A percentile compares a stretch with the other conserved stretches of the same genome.
phyloP scores from a whole-genome alignment of 2,888 invertebrate genomes.

The Priocnemis perturbator region DNA sequence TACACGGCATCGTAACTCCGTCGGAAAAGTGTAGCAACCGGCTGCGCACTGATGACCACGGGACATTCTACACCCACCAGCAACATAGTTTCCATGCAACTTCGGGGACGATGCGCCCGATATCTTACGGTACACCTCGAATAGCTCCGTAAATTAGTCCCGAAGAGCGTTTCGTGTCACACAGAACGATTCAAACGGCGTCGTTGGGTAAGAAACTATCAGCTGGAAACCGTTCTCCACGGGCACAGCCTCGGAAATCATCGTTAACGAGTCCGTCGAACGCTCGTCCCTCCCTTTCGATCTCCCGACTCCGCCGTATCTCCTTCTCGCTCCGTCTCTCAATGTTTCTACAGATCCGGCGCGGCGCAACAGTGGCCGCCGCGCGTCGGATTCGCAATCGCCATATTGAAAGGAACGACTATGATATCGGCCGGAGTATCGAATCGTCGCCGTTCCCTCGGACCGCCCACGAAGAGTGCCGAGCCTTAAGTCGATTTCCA shows the following conservation, averaged over 20 bases:
- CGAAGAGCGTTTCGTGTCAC: slow-evolving; percentile 24
- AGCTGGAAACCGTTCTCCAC: slow-evolving; percentile 30
- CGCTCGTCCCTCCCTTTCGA: neutral
- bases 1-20: no score
- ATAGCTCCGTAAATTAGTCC: slow-evolving; percentile 21
- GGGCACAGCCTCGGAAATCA: slow-evolving; percentile 13
- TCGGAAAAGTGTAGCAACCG: no score
- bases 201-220: slow-evolving; percentile 39
- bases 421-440: slow-evolving; percentile 23
- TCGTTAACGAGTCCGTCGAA: slow-evolving; percentile 33
- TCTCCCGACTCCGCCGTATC: no score
- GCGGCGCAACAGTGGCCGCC: no score
- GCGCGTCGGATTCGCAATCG: slow-evolving; percentile 1
- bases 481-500: slow-evolving; percentile 48
- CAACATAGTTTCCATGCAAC: slow-evolving; percentile 8
- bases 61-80: no score
- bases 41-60: no score
- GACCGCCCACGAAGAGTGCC: slow-evolving; percentile 30
- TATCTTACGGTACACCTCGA: neutral
- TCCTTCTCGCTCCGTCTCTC: no score
- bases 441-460: slow-evolving; percentile 25
- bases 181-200: slow-evolving; percentile 38
- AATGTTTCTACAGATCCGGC: no score
- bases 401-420: slow-evolving; percentile 23
- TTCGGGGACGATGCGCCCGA: neutral